These are phyloP conservation scores for Kryptolebias marmoratus DNA, from an alignment of 2,113 vertebrate species.

Conservation along the genomic window DNA sequence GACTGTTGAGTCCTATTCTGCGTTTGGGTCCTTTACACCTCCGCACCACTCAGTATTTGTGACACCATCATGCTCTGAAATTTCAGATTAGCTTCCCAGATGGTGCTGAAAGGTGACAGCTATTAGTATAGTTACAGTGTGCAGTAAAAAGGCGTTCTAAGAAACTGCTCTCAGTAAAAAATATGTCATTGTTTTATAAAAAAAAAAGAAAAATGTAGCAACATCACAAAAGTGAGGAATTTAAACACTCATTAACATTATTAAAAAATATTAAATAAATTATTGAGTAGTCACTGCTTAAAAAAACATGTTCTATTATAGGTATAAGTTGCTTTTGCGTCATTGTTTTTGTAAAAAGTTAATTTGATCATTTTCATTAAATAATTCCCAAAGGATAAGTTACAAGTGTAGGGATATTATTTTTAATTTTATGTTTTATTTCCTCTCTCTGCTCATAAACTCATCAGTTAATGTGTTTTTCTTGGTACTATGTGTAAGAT, in stretches of 20 bases:
- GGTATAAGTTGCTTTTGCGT: too few species aligned
- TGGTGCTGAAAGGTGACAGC: constrained; percentile 23
- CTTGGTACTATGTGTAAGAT: neutral
- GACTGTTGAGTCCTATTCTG: too few species aligned
- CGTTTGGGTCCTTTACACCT: too few species aligned
- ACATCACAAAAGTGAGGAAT: neutral
- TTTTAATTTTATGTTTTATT: neutral
- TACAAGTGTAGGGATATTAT: too few species aligned
- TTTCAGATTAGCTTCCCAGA: constrained; percentile 36
- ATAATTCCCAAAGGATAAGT: too few species aligned
- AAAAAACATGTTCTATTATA: too few species aligned
- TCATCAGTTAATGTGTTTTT: neutral
- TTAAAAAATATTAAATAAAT: too few species aligned
- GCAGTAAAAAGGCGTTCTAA: neutral
- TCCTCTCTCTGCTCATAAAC: neutral
- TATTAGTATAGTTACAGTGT: constrained; percentile 6
- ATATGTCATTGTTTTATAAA: neutral
- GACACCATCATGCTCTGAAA: constrained; percentile 16
- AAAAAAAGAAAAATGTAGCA: neutral
- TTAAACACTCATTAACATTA: too few species aligned
- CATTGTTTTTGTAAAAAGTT: too few species aligned
- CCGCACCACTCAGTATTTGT: too few species aligned
- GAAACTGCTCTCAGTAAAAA: neutral
- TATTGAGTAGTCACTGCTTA: too few species aligned
- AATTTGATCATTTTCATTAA: too few species aligned